Evolutionary conservation across 2,888 invertebrate genomes (phyloP), one percentile per base, ranked within the genome.

Genomic region (Caenorhabditis angaria): DNA sequence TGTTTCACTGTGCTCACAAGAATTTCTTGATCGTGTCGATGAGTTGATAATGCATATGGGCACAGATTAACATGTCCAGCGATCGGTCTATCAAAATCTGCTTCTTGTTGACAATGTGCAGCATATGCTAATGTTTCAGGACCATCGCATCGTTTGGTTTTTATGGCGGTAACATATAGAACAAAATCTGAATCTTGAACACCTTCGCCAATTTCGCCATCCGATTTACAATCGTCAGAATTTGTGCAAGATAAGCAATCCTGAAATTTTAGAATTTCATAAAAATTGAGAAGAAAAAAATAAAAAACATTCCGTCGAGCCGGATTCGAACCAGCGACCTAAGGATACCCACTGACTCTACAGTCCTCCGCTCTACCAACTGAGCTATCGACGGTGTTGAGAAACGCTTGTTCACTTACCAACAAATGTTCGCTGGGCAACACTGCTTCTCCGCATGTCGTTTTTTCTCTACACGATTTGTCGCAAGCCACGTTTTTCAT

Each of bases 61-160:
- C 99, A 99, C 82, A 99, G 92, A 90, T 99, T 99, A 0, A 97
- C 96, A 90, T 99, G 97, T 0, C 99, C 99, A 0, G 97, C 97
- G 66, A 99, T 95, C 0, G 99, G 99, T 25, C 94, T 91, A 89
- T 99, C 97, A 41, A 96, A 89, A 0, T 93, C 92, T 0, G 93
- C 91, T 88, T 99, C 97, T 88, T 96, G 95, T 88, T 99, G 97
- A 85, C 99, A 99, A 88, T 99, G 97, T 0, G 97, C 96, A 0
- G 97, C 97, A 89, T 97, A 97, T 0, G 97, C 97, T 5, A 88
- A 76, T 1, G 97, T 95, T 0, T 97, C 96, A 74, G 93, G 90
- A 0, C 94, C 94, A 76, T 92, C 92, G 88, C 99, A 99, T n/a
- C 76, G 41, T 59, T 77, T 76, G 14, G 80, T 77, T 28, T 70